A percentile compares a stretch with the other conserved stretches of the same genome.
Evolutionary conservation across 2,113 vertebrate genomes (phyloP).

Genomic region (Rhombomys opimus): DNA sequence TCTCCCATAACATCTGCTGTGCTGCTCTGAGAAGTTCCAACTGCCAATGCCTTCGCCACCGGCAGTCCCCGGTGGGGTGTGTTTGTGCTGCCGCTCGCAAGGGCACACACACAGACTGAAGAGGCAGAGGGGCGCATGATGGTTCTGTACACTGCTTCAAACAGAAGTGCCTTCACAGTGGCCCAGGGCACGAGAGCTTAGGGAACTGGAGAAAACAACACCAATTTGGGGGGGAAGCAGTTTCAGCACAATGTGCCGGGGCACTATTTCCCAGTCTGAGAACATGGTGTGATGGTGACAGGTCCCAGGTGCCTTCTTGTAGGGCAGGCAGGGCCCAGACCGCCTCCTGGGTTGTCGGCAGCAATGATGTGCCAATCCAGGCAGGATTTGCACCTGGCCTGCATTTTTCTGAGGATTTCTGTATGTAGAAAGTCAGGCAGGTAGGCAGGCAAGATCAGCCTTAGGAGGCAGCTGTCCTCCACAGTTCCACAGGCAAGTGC

Average conservation of each 20-base stretch:
- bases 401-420: neutral
- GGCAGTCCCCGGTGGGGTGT: neutral
- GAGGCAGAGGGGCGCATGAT: neutral
- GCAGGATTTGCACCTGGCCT: neutral
- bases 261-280: conserved; percentile 70
- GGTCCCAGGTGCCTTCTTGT: conserved; percentile 59
- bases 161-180: conserved; percentile 19
- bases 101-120: neutral
- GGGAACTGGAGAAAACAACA: conserved; percentile 27
- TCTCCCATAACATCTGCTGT: neutral
- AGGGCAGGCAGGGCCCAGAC: neutral
- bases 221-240: neutral
- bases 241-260: conserved; percentile 20
- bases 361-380: neutral
- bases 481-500: neutral
- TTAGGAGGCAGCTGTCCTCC: neutral
- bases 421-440: neutral
- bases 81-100: neutral
- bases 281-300: neutral
- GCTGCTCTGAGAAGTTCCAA: neutral
- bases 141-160: neutral
- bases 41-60: neutral
- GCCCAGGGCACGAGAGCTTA: conserved; percentile 17
- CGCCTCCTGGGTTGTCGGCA: rapidly evolving
- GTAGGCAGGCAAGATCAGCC: neutral